Evolutionary conservation across 1,140 invertebrate genomes (phyloP), one percentile per base, ranked within the genome.

Genomic region (Papilio glaucus): DNA sequence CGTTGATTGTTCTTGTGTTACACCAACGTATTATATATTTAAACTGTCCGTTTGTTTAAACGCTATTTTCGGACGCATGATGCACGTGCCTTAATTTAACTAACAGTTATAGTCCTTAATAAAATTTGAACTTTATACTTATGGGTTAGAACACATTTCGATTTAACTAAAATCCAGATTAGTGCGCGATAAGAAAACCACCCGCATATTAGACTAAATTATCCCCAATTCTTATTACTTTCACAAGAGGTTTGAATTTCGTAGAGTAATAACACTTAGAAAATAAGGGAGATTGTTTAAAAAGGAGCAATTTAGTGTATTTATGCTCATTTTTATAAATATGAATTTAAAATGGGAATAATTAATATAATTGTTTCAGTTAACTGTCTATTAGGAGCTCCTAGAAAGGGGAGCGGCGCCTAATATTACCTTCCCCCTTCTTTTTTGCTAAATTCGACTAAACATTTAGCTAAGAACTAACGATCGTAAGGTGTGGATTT

Each of bases 281-380:
- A 53, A 69, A 53, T 69, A 69, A 69, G 42, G 42, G 67, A 29
- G 42, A 41, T 53, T 69, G 26, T 37, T 21, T 72, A 73, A 74
- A n/a, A 85, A 80, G 72, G 78, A 80, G 85, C 81, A 85, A 87
- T 89, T 88, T 88, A 49, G 73, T 83, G 79, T 85, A 85, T 72
- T 72, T 72, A 71, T 77, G 76, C 80, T 81, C 76, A 75, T 73
- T 75, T 69, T 74, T 49, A 72, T 79, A 74, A 72, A 75, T 74
- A 82, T 79, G 37, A 39, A 24, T 77, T 82, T 84, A 84, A 84
- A 88, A 84, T 84, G 78, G 77, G 73, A 65, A 71, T 72, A 73
- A 78, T 81, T 71, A 41, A 38, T 74, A 69, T 83, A 83, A 87
- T 82, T 83, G 77, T 26, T 71, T 74, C 72, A 76, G 75, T 79